These are phyloP conservation scores for Pipistrellus pygmaeus DNA, from an alignment of 2,797 vertebrate species.

Conservation along the genomic window DNA sequence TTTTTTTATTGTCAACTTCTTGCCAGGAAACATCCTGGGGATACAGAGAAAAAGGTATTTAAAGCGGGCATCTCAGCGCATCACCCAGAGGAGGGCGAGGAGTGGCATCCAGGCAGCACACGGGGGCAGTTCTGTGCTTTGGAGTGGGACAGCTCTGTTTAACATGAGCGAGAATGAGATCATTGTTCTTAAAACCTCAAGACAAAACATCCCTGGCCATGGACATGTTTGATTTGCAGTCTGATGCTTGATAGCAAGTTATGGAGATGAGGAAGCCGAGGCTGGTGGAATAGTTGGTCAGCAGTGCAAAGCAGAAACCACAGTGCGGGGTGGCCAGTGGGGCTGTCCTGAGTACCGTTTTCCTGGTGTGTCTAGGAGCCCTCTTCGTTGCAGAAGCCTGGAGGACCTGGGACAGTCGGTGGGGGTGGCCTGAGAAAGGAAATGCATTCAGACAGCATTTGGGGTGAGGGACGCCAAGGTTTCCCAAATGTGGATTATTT, in stretches of 20 bases:
- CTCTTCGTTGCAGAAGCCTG: background rate
- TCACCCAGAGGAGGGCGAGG: background rate
- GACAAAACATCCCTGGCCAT: conserved; percentile 61
- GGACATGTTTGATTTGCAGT: conserved; percentile 59
- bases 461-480: too few relatives aligned
- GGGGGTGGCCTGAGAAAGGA: background rate
- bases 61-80: background rate
- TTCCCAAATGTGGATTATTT: background rate
- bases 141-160: conserved; percentile 7
- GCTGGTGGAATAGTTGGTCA: background rate
- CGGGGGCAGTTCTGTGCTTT: background rate
- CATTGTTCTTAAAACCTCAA: conserved; percentile 46
- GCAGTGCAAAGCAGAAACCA: background rate
- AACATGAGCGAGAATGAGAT: conserved; percentile 50
- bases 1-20: conserved; percentile 60
- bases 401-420: fast-evolving
- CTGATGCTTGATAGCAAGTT: conserved; percentile 68
- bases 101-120: background rate
- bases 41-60: conserved; percentile 2
- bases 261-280: conserved; percentile 5
- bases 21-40: conserved; percentile 23
- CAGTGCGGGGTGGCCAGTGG: background rate
- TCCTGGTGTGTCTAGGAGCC: background rate
- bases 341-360: background rate
- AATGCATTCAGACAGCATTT: background rate